Evolutionary conservation across 2,113 vertebrate genomes (phyloP).

Genomic region (Grammomys dolichurus): DNA sequence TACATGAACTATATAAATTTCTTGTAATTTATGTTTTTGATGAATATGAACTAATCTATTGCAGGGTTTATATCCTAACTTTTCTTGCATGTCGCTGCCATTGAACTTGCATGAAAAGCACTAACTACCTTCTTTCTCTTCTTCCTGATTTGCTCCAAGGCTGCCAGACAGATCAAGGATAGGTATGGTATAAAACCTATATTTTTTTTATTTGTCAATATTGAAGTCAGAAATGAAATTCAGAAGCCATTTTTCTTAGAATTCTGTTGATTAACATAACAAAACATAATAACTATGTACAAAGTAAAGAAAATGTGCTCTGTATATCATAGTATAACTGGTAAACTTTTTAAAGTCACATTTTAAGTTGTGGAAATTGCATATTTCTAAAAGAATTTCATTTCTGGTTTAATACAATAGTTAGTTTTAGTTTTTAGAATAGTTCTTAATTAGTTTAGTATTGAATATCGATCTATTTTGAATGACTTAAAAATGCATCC

Average conservation of each 20-base stretch:
- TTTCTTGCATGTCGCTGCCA: slow-evolving; percentile 86
- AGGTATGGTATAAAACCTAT: slow-evolving; percentile 92
- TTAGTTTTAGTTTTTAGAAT: slow-evolving; percentile 71
- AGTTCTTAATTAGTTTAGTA: slow-evolving; percentile 71
- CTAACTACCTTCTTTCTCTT: slow-evolving; percentile 92
- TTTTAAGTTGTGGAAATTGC: slow-evolving; percentile 61
- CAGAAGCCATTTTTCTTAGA: slow-evolving; percentile 33
- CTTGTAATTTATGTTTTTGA: slow-evolving; percentile 72
- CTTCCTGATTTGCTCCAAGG: slow-evolving; percentile 91
- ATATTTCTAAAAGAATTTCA: slow-evolving; percentile 79
- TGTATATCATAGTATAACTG: slow-evolving; percentile 43
- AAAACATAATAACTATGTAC: slow-evolving; percentile 59
- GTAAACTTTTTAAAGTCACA: slow-evolving; percentile 26
- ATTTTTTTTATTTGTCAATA: slow-evolving; percentile 79
- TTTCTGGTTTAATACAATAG: slow-evolving; percentile 80
- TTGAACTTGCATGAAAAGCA: slow-evolving; percentile 90
- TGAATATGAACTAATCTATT: slow-evolving; percentile 73
- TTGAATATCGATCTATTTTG: slow-evolving; percentile 25
- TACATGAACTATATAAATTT: slow-evolving; percentile 55
- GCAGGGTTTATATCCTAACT: slow-evolving; percentile 79
- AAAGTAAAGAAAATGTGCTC: slow-evolving; percentile 8
- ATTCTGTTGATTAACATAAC: slow-evolving; percentile 69
- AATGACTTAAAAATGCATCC: slow-evolving; percentile 60
- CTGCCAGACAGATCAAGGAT: slow-evolving; percentile 98
- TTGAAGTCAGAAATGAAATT: slow-evolving; percentile 85